Conservation (phyloP, 2,888 invertebrate genomes). For the Himalopsyche kuldschensis region DNA sequence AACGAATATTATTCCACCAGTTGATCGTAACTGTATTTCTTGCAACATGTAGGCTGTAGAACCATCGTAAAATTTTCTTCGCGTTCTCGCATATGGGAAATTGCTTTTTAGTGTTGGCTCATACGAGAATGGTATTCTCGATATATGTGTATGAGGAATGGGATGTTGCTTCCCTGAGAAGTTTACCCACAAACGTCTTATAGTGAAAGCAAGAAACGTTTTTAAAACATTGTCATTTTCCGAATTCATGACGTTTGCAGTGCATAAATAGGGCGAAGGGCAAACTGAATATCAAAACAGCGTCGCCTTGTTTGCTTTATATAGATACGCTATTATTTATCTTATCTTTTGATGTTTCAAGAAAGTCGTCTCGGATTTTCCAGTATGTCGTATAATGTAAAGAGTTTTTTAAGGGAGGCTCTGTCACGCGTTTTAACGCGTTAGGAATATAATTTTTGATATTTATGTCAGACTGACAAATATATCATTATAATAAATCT, state of each 20-base stretch:
- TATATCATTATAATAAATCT: too few relatives aligned
- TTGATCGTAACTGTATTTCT: background rate
- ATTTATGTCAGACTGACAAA: too few relatives aligned
- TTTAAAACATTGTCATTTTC: background rate
- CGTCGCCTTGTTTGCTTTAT: background rate
- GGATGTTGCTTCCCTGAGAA: background rate
- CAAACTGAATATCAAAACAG: background rate
- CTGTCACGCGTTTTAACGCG: too few relatives aligned
- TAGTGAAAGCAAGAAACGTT: background rate
- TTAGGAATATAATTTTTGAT: too few relatives aligned
- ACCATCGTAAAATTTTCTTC: background rate
- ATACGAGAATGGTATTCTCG: slow-evolving; percentile 12
- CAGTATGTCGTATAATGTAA: background rate
- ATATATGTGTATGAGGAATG: background rate
- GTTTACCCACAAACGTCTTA: background rate
- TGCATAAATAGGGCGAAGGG: background rate
- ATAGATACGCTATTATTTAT: background rate
- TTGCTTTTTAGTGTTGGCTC: slow-evolving; percentile 27
- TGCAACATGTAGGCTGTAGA: background rate
- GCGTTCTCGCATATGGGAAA: slow-evolving; percentile 8
- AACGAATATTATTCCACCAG: background rate
- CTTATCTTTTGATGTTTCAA: background rate
- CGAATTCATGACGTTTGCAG: background rate
- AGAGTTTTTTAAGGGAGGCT: too few relatives aligned
- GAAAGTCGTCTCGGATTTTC: background rate